Evolutionary conservation across 2,113 vertebrate species (phyloP).

Genomic region (Rana temporaria): DNA sequence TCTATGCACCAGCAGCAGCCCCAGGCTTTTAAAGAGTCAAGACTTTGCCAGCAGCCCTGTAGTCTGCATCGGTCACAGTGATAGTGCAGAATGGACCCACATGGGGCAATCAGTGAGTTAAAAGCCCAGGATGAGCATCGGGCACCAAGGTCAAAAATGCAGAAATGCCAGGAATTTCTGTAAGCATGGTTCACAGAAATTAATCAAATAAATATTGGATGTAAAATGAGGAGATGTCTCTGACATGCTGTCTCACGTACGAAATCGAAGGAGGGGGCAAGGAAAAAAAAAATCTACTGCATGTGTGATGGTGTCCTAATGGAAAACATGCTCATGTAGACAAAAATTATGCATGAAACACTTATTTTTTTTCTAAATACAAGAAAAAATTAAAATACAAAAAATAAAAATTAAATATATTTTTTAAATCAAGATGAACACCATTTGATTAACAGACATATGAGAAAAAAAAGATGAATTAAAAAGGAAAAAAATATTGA

Average conservation of each 20-base stretch:
- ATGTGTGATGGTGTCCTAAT: constrained; percentile 20
- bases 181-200: constrained; percentile 85
- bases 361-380: background rate
- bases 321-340: constrained; percentile 41
- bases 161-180: constrained; percentile 87
- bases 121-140: constrained; percentile 78
- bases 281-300: constrained; percentile 61
- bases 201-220: constrained; percentile 83
- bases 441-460: constrained; percentile 77
- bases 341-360: constrained; percentile 32
- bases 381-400: background rate
- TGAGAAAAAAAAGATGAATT: constrained; percentile 77
- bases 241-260: constrained; percentile 71
- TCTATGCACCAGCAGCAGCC: constrained; percentile 76
- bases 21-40: constrained; percentile 83
- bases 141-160: constrained; percentile 80
- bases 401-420: constrained; percentile 2
- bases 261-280: constrained; percentile 75
- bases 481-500: constrained; percentile 36
- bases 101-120: constrained; percentile 76
- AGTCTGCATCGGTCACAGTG: constrained; percentile 92
- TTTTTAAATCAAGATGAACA: constrained; percentile 59
- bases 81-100: constrained; percentile 83
- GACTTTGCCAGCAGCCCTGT: constrained; percentile 78
- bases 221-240: constrained; percentile 78